Base-by-base conservation (phyloP, 2,888 invertebrate genomes). In the Chorisops tibialis region DNA sequence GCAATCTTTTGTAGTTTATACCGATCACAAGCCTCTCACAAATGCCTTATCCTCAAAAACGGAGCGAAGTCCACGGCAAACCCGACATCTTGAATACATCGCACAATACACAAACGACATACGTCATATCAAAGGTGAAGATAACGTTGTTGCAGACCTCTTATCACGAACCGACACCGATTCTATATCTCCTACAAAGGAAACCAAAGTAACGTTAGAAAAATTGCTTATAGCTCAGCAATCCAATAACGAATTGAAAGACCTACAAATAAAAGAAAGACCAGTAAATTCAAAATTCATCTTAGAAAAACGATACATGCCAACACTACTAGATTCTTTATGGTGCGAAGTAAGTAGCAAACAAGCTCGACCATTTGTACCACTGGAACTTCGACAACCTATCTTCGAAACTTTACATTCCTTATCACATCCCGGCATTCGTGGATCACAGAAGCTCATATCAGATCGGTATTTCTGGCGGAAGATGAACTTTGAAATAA, bases 1-100 rank as follows among this genome's bases (percentile, higher is more conserved):
- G n/a, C 61, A 69, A 43, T 19, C 70, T 43, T 69, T 72, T 39
- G 14, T 35, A n/a, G 39, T 48, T 41, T 45, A 14, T n/a, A 58
- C 45, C 11, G 56, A 58, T 19, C 58, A 68, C 60, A 74, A 72
- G 51, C 73, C 73, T 0, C 52, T 75, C 24, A 58, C 56, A 1
- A 71, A 61, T 38, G 73, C 74, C 1, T 70, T 76, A 16, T 41
- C 16, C 16, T 14, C 41, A n/a, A 41, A 41, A 11, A 16, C 41
- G n/a, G 41, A 41, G 9, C 41, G 41, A 14, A 41, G 41, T 16
- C 41, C 41, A 41, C n/a, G 41, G 16, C 41, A 41, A 41, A 66
- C 67, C 9, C 62, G 74, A 16, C 41, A 41, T 41, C 16, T 41
- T 14, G 41, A 41, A n/a, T 41, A 41, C 16, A 41, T 41, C n/a